Evolutionary conservation across 2,113 vertebrate species (phyloP), one percentile per base, ranked within the genome.

Genomic region (Tor tambroides): DNA sequence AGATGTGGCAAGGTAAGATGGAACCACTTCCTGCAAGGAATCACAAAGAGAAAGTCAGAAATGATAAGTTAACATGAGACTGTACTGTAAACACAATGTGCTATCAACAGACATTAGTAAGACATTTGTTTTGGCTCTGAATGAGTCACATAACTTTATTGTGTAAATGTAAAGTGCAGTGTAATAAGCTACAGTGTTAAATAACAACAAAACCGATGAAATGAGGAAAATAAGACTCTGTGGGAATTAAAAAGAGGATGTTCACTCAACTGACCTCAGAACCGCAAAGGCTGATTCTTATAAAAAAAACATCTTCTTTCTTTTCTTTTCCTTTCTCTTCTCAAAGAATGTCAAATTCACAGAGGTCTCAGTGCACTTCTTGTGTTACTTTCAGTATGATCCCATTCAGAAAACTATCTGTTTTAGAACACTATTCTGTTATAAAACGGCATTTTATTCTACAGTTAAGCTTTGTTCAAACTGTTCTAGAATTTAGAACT

Each of bases 1-100:
- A 10, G 98, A 99, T 1, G 98, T 99, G 35, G 96, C 97, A 85
- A 99, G 94, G 91, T 98, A 94, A 85, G 91, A 92, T 1, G 98
- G 98, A 88, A 99, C 94, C 17, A 95, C 88, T 91, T 97, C 98
- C 98, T 96, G 72, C 21, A n/a, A 32, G 79, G 28, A 43, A 43
- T 38, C 54, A 10, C 63, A 51, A 15, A 15, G 4, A 10, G 49
- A 51, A 51, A 51, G 14, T 43, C 30, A 86, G n/a, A 82, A 41
- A 84, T 14, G 30, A 17, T 41, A 17, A 74, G 41, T 26, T 26
- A 65, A 26, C 2, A 65, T n/a, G n/a, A 65, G 41, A 43, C 41
- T 43, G 28, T 72, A 12, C 17, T 72, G 69, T 72, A 35, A 69
- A 69, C 14, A 2, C 28, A 32, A 12, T 30, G 26, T 19, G 15